Conservation (phyloP, 2,797 vertebrate species). For the Poeciliopsis paucimaculata region DNA sequence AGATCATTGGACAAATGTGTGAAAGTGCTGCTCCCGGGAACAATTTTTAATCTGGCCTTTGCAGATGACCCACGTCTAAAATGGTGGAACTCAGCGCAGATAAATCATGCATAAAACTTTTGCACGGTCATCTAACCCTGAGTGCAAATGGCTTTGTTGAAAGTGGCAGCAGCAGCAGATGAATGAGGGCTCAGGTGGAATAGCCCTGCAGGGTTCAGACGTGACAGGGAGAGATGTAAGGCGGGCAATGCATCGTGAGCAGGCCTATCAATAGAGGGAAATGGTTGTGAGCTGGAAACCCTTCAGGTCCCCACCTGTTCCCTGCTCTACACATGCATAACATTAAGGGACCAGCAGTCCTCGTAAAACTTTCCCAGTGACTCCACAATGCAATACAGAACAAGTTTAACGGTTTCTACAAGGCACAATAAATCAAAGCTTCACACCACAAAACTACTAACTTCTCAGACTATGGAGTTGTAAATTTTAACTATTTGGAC, state of each 20-base stretch:
- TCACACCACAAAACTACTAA: neutral
- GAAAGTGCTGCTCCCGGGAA: neutral
- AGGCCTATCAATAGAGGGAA: slow-evolving; percentile 3
- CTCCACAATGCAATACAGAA: neutral
- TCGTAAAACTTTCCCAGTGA: neutral
- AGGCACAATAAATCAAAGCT: neutral
- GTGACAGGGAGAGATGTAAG: slow-evolving; percentile 40
- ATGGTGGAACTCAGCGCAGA: slow-evolving; percentile 23
- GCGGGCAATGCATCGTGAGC: slow-evolving; percentile 45
- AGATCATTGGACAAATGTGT: slow-evolving; percentile 21
- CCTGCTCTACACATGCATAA: slow-evolving; percentile 38
- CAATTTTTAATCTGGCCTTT: slow-evolving; percentile 16
- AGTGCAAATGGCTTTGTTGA: slow-evolving; percentile 31
- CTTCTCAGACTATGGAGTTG: neutral
- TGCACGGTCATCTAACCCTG: slow-evolving; percentile 34
- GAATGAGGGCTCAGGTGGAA: slow-evolving; percentile 60
- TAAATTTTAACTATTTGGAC: neutral
- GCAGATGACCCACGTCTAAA: slow-evolving; percentile 31
- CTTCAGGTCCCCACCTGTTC: slow-evolving; percentile 43
- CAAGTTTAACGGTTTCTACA: neutral
- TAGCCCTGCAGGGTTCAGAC: slow-evolving; percentile 41
- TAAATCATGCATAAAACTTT: slow-evolving; percentile 61
- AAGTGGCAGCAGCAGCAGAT: slow-evolving; percentile 41
- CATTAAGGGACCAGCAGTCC: neutral
- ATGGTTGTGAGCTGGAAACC: slow-evolving; percentile 26